Evolutionary conservation across 2,113 vertebrate genomes (phyloP), one percentile per base, ranked within the genome.

Genomic region (human): DNA sequence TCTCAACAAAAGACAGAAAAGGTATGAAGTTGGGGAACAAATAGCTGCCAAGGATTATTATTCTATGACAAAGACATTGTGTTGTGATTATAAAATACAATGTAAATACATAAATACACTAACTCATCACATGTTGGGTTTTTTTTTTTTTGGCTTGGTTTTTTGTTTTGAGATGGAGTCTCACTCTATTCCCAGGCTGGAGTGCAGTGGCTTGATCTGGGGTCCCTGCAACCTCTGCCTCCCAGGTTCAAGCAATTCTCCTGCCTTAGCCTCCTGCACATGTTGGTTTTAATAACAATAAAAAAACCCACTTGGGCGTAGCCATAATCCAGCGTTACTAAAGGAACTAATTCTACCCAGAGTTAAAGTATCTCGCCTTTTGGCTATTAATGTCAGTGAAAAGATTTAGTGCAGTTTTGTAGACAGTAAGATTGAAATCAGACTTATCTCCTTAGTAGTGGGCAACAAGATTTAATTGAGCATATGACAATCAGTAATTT

Each of bases 401-500:
- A 70, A 72, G 43, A 90, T 66, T 40, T 32, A 38, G 75, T 48
- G 66, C 17, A 70, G 73, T 43, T 89, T 30, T 83, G 17, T 72
- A 91, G 79, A 93, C 40, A 45, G 0, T n/a, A 45, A 87, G 82
- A 79, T 72, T 57, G 68, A 93, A 83, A 52, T 57, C 23, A 94
- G 43, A 80, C 30, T 14, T 3, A 45, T 30, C 7, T 89, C 86
- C 59, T 91, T 55, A 94, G 38, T 4, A 45, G 50, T 20, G 11
- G 16, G 55, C 10, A 81, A 45, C 43, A 75, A 12, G 25, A 81
- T 92, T 91, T 95, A 91, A 95, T 0, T 35, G 55, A 86, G 55
- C 23, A 91, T 90, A 90, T 2, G 23, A 20, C 82, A 96, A 90
- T 40, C 5, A 66, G 16, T 70, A 93, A 59, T 73, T 93, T 66